Evolutionary conservation across 2,113 vertebrate species (phyloP), one percentile per base, ranked within the genome.

Genomic region (Paedocypris sp.): DNA sequence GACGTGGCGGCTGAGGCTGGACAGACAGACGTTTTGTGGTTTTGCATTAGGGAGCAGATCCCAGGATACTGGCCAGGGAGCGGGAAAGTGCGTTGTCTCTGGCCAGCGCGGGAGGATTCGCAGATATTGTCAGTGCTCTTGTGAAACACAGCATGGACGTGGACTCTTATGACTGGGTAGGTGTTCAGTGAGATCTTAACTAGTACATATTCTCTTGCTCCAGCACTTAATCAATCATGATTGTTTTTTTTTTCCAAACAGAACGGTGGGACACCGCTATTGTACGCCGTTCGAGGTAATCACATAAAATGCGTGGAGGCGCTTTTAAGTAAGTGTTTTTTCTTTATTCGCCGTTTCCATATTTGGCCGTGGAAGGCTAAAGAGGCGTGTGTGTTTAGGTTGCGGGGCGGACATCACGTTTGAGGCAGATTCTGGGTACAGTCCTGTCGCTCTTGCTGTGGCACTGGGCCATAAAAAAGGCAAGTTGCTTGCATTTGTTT

Each of bases 251-350:
- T 16, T 32, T 53, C 6, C 4, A 22, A 33, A 54, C 68, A 97
- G 95, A 98, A 98, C 4, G 92, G 92, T 2, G 94, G 95, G 41
- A 97, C 94, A 0, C 94, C 94, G 3, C 85, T 98, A 73, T 85
- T 98, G 39, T 98, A 98, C 1, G 95, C 95, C 1, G 93, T 97
- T 32, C 83, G 91, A 0, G 92, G 94, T 16, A 98, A 98, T 68
- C 91, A 98, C 4, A 81, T 91, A 64, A 91, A 87, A 80, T 96
- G 92, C 4, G 92, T 94, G 0, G 86, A 94, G 77, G 81, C 85
- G 13, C 85, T 98, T 0, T 75, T 98, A 74, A 89, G 95, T 98
- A 82, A 76, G 60, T 23, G 6, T 52, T 23, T 31, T 4, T 20
- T 12, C 10, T 25, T 22, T 3, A 5, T 25, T 29, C 7, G 19